Percentiles rank a stretch among this genome's conserved stretches.
These are phyloP conservation scores for Venusia cambrica DNA, from an alignment of 2,888 invertebrate genomes.

Conservation along the genomic window DNA sequence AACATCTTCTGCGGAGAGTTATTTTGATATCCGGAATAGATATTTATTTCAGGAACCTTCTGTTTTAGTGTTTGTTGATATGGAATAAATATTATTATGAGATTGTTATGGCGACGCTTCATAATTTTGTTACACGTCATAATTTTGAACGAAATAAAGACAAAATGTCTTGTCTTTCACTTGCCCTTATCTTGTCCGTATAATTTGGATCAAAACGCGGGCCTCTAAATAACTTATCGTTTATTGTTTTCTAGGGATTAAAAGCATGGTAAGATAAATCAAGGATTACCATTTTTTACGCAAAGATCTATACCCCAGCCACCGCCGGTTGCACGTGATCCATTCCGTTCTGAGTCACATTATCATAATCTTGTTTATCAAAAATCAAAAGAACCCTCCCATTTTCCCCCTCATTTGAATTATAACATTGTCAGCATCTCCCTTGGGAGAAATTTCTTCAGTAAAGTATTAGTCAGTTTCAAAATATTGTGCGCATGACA, in stretches of 20 bases:
- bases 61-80: no score
- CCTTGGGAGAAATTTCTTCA: slow-evolving; percentile 43
- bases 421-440: slow-evolving; percentile 34
- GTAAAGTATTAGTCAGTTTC: no score
- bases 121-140: no score
- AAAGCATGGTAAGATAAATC: slow-evolving; percentile 35
- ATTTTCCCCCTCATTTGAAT: slow-evolving; percentile 52
- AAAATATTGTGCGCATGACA: no score
- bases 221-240: no score
- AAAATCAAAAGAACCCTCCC: slow-evolving; percentile 50
- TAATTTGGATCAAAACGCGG: no score
- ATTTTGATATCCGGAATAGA: slow-evolving; percentile 14
- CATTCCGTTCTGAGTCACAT: slow-evolving; percentile 44
- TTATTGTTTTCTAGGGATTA: slow-evolving; percentile 21
- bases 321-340: slow-evolving; percentile 41
- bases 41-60: no score
- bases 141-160: no score
- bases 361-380: slow-evolving; percentile 55
- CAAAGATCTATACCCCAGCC: slow-evolving; percentile 30
- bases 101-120: no score
- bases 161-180: no score
- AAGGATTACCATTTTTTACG: slow-evolving; percentile 30
- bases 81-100: no score
- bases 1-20: slow-evolving; percentile 40
- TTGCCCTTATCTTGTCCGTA: no score